A percentile compares a stretch with the other conserved stretches of the same genome.
These are phyloP conservation scores for Microplitis manilae DNA, from an alignment of 2,888 invertebrate genomes.

Conservation along the genomic window DNA sequence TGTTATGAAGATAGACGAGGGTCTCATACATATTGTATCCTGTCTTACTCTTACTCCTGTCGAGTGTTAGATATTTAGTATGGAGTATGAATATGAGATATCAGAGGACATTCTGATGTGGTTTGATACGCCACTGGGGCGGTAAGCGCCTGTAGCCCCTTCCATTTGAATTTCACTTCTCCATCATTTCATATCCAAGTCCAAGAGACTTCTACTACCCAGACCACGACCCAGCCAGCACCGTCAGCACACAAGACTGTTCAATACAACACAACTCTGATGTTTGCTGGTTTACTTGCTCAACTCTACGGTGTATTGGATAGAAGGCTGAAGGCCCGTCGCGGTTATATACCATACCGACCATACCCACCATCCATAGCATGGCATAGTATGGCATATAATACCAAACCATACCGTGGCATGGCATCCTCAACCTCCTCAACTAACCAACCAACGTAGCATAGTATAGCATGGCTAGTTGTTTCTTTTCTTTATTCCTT, in stretches of 20 bases:
- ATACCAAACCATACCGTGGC: slow-evolving; percentile 54
- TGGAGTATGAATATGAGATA: slow-evolving; percentile 1
- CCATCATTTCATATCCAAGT: slow-evolving; percentile 36
- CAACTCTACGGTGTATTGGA: slow-evolving; percentile 48
- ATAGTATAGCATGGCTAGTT: slow-evolving; percentile 61
- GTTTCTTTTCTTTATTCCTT: slow-evolving; percentile 71
- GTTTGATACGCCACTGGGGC: slow-evolving; percentile 57
- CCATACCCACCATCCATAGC: slow-evolving; percentile 33
- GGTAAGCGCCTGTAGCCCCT: slow-evolving; percentile 50
- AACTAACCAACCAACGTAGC: slow-evolving; percentile 15
- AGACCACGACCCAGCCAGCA: slow-evolving; percentile 46
- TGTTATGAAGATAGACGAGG: neutral
- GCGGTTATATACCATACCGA: slow-evolving; percentile 53
- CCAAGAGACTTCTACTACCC: neutral
- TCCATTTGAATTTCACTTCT: neutral
- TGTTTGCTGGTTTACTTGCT: no score
- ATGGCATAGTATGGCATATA: slow-evolving; percentile 58
- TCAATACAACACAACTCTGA: no score
- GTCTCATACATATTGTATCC: neutral
- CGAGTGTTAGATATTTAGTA: neutral
- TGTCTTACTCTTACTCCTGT: neutral
- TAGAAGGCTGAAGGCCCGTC: slow-evolving; percentile 56
- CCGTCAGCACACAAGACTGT: neutral
- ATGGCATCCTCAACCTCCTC: slow-evolving; percentile 52
- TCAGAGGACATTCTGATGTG: slow-evolving; percentile 11